Evolutionary conservation across 2,888 invertebrate genomes (phyloP).

Genomic region (Phortica magna): DNA sequence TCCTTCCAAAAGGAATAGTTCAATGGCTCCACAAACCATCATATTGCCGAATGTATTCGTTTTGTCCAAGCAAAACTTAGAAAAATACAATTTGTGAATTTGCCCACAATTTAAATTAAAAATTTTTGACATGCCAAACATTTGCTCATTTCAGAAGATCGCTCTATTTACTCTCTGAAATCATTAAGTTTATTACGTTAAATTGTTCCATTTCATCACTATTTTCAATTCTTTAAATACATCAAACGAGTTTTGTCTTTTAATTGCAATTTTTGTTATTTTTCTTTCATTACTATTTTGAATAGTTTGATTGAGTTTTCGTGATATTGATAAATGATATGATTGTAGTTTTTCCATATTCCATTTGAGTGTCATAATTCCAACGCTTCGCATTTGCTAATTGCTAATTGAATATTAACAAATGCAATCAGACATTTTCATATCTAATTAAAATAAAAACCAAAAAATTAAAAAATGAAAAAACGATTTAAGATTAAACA

Average conservation of each 20-base stretch:
- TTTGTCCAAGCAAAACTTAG: too few species aligned
- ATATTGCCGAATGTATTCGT: too few species aligned
- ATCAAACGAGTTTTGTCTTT: background rate
- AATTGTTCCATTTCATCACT: background rate
- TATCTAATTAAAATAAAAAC: too few species aligned
- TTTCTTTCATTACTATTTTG: conserved; percentile 13
- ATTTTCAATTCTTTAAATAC: background rate
- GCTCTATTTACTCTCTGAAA: too few species aligned
- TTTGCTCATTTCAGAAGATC: too few species aligned
- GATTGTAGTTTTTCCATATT: conserved; percentile 27
- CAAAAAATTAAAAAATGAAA: background rate
- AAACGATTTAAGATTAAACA: background rate
- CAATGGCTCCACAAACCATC: too few species aligned
- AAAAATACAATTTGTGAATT: too few species aligned
- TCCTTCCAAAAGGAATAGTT: too few species aligned
- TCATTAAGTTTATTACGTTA: too few species aligned
- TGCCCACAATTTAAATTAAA: too few species aligned
- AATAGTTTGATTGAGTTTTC: conserved; percentile 25
- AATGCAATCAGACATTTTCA: background rate
- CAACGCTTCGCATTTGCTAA: background rate
- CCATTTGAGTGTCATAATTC: conserved; percentile 22
- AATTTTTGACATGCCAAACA: too few species aligned
- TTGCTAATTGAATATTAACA: background rate
- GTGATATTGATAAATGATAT: conserved; percentile 39
- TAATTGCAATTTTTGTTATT: background rate